Percentiles rank a stretch among this genome's conserved stretches.
Conservation (phyloP, 1,140 invertebrate species). For the Chironomus tepperi region DNA sequence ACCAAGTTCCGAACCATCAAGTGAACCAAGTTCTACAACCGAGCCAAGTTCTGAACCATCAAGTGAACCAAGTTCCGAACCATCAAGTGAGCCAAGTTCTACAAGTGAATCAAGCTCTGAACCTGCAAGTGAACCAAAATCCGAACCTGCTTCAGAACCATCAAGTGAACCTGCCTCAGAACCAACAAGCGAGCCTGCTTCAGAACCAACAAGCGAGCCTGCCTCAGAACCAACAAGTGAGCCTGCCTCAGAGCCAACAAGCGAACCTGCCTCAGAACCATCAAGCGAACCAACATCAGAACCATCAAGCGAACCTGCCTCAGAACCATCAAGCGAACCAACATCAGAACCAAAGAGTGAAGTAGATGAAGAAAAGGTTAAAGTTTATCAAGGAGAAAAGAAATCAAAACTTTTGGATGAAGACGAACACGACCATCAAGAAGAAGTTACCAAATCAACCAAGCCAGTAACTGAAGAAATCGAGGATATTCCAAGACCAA, state of each 20-base stretch:
- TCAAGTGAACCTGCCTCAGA: constrained; percentile 30
- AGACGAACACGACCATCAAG: neutral
- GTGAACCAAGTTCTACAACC: constrained; percentile 30
- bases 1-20: constrained; percentile 26
- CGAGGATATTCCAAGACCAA: constrained; percentile 25
- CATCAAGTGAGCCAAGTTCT: constrained; percentile 28
- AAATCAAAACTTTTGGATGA: neutral
- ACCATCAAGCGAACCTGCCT: neutral
- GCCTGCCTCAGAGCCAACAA: neutral
- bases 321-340: constrained; percentile 31
- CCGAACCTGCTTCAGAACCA: constrained; percentile 27
- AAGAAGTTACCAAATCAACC: neutral
- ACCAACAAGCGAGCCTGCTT: constrained; percentile 29
- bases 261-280: neutral
- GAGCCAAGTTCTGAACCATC: constrained; percentile 29
- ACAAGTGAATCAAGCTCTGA: constrained; percentile 27
- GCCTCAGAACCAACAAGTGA: neutral
- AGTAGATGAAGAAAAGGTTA: neutral
- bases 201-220: constrained; percentile 26
- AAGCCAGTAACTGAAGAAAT: constrained; percentile 26
- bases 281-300: neutral
- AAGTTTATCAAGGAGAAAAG: neutral
- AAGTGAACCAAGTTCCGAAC: constrained; percentile 32
- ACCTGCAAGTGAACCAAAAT: constrained; percentile 30
- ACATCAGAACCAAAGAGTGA: constrained; percentile 31